Percentiles rank a stretch among this genome's conserved stretches.
Conservation (phyloP, 2,888 invertebrate species). For the Polia nebulosa region DNA sequence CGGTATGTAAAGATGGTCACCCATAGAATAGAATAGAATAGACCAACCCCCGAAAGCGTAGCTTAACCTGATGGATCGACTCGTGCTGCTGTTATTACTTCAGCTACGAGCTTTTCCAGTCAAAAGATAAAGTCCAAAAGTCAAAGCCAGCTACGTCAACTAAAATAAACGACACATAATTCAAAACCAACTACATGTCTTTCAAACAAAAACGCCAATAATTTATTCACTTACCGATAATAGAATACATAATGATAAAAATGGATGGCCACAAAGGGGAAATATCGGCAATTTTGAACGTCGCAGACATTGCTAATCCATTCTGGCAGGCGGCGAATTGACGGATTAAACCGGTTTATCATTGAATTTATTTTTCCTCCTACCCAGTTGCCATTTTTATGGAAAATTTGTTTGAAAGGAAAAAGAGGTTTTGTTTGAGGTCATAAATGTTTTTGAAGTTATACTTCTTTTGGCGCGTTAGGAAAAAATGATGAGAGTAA, state of each 20-base stretch:
- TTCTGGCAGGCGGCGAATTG: constrained; percentile 52
- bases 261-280: constrained; percentile 13
- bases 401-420: constrained; percentile 17
- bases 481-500: too few relatives aligned
- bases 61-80: too few relatives aligned
- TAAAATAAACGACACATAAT: not conserved
- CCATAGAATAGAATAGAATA: too few relatives aligned
- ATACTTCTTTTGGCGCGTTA: too few relatives aligned
- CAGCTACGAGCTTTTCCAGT: too few relatives aligned
- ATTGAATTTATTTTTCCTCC: constrained; percentile 47
- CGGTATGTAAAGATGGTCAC: too few relatives aligned
- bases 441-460: too few relatives aligned
- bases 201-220: constrained; percentile 14
- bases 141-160: too few relatives aligned
- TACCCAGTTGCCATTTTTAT: constrained; percentile 21
- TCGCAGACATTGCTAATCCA: constrained; percentile 54
- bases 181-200: not conserved
- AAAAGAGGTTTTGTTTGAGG: constrained; percentile 7
- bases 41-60: too few relatives aligned
- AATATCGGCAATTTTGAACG: constrained; percentile 40
- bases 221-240: constrained; percentile 31
- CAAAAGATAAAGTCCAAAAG: too few relatives aligned
- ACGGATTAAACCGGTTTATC: constrained; percentile 57
- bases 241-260: constrained; percentile 32
- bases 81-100: too few relatives aligned